A percentile compares a stretch with the other conserved stretches of the same genome.
Evolutionary conservation across 64 coral and sea anemone species (phyloP).

Genomic region (Porites australiensis): DNA sequence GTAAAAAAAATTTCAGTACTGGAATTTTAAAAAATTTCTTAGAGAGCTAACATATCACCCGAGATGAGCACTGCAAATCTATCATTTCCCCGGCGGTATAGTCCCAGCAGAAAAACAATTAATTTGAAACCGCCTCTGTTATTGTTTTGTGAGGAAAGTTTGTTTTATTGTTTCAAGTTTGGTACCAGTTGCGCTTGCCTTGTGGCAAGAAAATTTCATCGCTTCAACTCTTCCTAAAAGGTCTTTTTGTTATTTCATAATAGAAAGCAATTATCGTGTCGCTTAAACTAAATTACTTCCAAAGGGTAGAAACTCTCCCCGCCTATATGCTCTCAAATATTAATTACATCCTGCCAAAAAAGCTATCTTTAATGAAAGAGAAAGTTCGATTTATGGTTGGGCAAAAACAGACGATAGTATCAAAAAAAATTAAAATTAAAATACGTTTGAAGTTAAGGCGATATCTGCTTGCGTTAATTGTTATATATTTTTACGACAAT

Average conservation of each 20-base stretch:
- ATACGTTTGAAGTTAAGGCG: background rate
- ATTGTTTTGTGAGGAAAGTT: background rate
- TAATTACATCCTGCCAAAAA: background rate
- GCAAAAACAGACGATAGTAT: background rate
- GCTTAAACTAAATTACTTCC: slow-evolving; percentile 8
- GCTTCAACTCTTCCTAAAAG: background rate
- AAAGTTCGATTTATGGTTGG: background rate
- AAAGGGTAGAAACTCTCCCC: background rate
- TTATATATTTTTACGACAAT: background rate
- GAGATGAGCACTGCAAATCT: no score
- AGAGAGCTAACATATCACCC: background rate
- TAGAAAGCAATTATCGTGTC: slow-evolving; percentile 6
- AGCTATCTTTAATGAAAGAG: background rate
- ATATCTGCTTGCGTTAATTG: background rate
- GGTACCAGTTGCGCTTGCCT: slow-evolving; percentile 13
- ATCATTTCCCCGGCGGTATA: no score
- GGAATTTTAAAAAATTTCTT: background rate
- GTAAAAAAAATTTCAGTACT: background rate
- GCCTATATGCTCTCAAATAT: slow-evolving; percentile 37
- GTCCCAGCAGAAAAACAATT: no score
- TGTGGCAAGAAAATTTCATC: background rate
- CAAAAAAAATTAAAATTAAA: background rate
- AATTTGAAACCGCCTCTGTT: background rate
- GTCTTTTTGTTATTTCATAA: slow-evolving; percentile 33
- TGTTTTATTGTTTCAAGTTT: slow-evolving; percentile 9